Base-by-base conservation (phyloP, 2,888 invertebrate species). In the Elysia crispata region DNA sequence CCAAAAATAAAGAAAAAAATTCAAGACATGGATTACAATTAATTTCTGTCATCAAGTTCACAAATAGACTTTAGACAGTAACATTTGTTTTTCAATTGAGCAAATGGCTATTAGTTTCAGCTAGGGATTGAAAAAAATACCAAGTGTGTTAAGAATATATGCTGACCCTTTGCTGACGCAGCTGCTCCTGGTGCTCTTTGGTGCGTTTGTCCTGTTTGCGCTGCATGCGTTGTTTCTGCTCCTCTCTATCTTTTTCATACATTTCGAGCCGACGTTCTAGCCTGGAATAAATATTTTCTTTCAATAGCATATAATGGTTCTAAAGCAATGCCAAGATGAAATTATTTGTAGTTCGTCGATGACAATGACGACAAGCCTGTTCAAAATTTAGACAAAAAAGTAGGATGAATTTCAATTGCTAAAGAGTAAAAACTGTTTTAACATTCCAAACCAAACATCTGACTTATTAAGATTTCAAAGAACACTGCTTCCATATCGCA, bases 161-260 rank as follows among this genome's bases (percentile, higher is more conserved):
- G 18, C 31, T 33, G 83, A 90, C 90, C 87, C 88, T 86, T 79
- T 91, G 91, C 84, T 94, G 94, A 75, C 93, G 91, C 79, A 94
- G 93, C 75, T 94, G 91, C 76, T 94, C 94, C 69, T 94, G 94
- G 41, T 94, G 92, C 85, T 94, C 93, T 70, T 93, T 83, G 92
- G 90, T 85, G 93, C 94, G 85, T 87, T 90, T 85, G 85, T 91
- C 91, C 75, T 90, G 88, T 54, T 89, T 83, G 79, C 85, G 87
- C 79, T 87, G 85, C 81, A 88, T 84, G 73, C 89, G 80, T 64
- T 86, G 82, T 80, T 84, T 86, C 81, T 89, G 87, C 28, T 90
- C 89, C 31, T 89, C 88, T 49, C 87, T 82, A 77, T 91, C 91
- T 74, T 87, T 85, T 80, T 90, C 91, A 83, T 90, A 89, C 84